phyloP scores from a whole-genome alignment of 2,113 vertebrate genomes.

The Nesogale talazaci region DNA sequence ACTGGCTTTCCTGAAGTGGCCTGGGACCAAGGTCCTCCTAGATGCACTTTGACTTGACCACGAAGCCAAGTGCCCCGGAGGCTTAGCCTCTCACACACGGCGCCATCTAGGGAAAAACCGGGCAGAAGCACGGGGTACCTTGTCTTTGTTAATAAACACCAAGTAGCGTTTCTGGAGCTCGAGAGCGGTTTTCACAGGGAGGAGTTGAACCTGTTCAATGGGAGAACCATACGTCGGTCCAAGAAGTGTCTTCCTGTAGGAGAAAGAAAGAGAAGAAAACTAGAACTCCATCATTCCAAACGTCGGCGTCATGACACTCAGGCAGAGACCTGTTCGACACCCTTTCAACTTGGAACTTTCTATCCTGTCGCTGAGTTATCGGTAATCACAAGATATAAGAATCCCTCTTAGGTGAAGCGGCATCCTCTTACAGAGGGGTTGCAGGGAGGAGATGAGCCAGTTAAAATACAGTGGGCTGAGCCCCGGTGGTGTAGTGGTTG shows the following conservation, averaged over 20 bases:
- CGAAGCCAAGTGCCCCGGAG: background rate
- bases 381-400: background rate
- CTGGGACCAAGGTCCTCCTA: too few relatives aligned
- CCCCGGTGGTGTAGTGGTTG: too few relatives aligned
- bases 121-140: slow-evolving; percentile 83
- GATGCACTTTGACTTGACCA: accelerated
- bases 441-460: too few relatives aligned
- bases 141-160: slow-evolving; percentile 92
- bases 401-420: background rate
- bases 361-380: background rate
- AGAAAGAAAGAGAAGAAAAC: slow-evolving; percentile 10
- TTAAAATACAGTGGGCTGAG: too few relatives aligned
- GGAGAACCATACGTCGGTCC: slow-evolving; percentile 93
- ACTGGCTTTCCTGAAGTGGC: too few relatives aligned
- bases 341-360: background rate
- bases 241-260: slow-evolving; percentile 90
- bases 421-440: too few relatives aligned
- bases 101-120: background rate
- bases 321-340: accelerated
- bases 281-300: background rate
- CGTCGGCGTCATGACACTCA: accelerated
- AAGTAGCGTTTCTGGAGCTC: slow-evolving; percentile 86
- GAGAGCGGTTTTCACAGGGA: slow-evolving; percentile 78
- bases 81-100: accelerated
- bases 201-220: slow-evolving; percentile 88